Base-by-base conservation (phyloP, 2,888 invertebrate species). In the Acleris emargana region DNA sequence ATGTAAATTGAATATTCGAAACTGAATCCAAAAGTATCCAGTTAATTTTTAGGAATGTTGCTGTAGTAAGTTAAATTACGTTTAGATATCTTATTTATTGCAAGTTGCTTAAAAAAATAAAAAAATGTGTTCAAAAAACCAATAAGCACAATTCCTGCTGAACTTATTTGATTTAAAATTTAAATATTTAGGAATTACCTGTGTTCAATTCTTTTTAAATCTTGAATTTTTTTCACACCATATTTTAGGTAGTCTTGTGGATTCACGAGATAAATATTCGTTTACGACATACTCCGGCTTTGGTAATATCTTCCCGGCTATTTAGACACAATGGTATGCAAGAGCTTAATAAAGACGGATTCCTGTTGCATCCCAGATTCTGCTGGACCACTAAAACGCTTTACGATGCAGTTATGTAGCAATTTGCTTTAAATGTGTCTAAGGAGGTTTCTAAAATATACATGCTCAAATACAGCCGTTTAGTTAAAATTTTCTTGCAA, bases 301-400 rank as follows among this genome's bases (percentile, higher is more conserved):
- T 32, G 47, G 18, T 62, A 62, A 57, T 57, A 42, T 47, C 25
- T 22, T 25, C 28, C 52, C 52, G 43, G 50, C 60, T 50, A 55
- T 66, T 66, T 66, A 58, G 20, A 45, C 43, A 60, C 64, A 55
- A 55, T 51, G 59, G 58, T 22, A 64, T 64, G 55, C 43, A 45
- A 11, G 43, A 43, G 58, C 52, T 47, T 64, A 55, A 62, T 62
- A 62, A 57, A 57, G 51, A 61, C 51, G 45, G 38, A 66, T 66
- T 66, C 66, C 57, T 66, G 50, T 47, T 57, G 60, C 62, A 63
- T 51, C 43, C 45, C 51, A 11, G 55, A 38, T 49, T 49, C 55
- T 54, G 59, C 50, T 58, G 49, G 58, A 49, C 66, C 66, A 66
- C 66, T 66, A 61, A 61, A 66, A 51, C 66, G 66, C 60, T 66